phyloP scores from a whole-genome alignment of 2,888 invertebrate species.

The Muschampia plurimacula region DNA sequence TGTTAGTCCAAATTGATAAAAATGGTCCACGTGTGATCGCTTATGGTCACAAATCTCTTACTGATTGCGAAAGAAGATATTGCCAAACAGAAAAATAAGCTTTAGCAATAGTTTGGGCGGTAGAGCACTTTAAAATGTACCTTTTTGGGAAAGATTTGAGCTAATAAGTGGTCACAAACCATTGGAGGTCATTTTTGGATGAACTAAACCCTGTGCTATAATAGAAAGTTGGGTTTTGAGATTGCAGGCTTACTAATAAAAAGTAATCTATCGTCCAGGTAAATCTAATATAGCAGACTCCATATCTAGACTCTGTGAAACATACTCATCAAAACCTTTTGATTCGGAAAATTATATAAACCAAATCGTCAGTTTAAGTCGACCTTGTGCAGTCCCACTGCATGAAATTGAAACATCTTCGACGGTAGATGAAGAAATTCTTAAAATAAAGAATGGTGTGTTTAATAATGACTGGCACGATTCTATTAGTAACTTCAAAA shows the following conservation, averaged over 20 bases:
- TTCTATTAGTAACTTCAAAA: slow-evolving; percentile 32
- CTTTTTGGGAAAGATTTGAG: slow-evolving; percentile 19
- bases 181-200: background rate
- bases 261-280: slow-evolving; percentile 15
- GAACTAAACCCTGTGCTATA: slow-evolving; percentile 13
- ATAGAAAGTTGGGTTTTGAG: slow-evolving; percentile 16
- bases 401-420: slow-evolving; percentile 33
- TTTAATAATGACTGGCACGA: slow-evolving; percentile 40
- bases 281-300: slow-evolving; percentile 19
- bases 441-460: slow-evolving; percentile 33
- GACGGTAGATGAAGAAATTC: slow-evolving; percentile 35
- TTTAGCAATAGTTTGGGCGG: slow-evolving; percentile 36
- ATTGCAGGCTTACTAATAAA: slow-evolving; percentile 11
- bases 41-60: slow-evolving; percentile 34
- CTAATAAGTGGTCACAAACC: slow-evolving; percentile 14
- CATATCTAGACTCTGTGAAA: slow-evolving; percentile 4
- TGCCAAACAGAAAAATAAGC: slow-evolving; percentile 35
- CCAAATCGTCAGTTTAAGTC: slow-evolving; percentile 9
- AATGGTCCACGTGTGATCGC: slow-evolving; percentile 38
- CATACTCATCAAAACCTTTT: background rate
- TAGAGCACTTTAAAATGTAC: slow-evolving; percentile 37
- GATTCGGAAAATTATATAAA: slow-evolving; percentile 11
- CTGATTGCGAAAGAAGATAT: slow-evolving; percentile 33
- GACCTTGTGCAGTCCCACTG: slow-evolving; percentile 35
- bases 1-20: slow-evolving; percentile 20